Base-by-base conservation (phyloP, 2,113 vertebrate species). In the Brachirus orientalis region DNA sequence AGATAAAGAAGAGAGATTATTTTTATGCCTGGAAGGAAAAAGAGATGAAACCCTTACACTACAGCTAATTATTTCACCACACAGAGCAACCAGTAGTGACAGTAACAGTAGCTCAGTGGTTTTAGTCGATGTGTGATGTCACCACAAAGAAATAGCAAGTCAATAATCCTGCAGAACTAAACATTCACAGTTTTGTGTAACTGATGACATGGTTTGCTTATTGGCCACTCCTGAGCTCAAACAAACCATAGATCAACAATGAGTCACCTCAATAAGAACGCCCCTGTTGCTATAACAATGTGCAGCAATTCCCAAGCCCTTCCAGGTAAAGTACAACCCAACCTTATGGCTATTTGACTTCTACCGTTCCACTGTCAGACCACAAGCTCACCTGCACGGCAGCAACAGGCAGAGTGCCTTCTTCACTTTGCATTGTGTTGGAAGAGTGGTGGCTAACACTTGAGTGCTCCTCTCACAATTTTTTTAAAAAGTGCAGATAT, bases 241-340 rank as follows among this genome's bases (percentile, higher is more conserved):
- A 75, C 47, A 77, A 70, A 19, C 28, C 48, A 75, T 45, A 46
- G 4, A 69, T 82, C 70, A 86, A 88, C 82, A 81, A 74, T 86
- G 80, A 86, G 33, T 87, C 79, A 85, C 28, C 13, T 46, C 14
- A 9, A 61, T 59, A 58, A 48, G 6, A 60, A 46, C n/a, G 4
- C 17, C 10, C 47, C n/a, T 35, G 64, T 79, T 68, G n/a, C 68
- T 79, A 80, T 77, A 46, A 66, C 4, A 45, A 62, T 56, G 47
- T 54, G 28, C 5, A 41, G 51, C 62, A 69, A 43, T 69, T 61
- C 75, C 78, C 65, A 28, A 35, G 18, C 40, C 45, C 56, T 77
- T 67, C 40, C 18, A 63, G 51, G 44, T 55, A 41, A 67, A 69
- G 44, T 54, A 22, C 61, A 36, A 67, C 37, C 71, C 13, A 46